These are phyloP conservation scores for Amazona finschi DNA, from an alignment of 2,797 vertebrate genomes.

Conservation along the genomic window DNA sequence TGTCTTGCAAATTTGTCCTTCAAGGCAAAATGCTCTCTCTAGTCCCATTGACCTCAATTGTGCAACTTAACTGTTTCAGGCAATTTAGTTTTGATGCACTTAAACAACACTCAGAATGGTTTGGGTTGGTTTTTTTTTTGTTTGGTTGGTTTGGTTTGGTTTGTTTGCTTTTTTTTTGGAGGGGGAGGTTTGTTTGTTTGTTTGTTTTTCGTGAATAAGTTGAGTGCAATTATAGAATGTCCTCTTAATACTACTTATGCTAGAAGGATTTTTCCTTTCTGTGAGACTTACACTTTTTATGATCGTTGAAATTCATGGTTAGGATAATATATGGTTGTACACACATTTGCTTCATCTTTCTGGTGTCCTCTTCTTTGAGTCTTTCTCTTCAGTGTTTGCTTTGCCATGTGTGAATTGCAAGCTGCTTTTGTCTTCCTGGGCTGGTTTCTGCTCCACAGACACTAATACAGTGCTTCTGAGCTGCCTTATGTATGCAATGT, in stretches of 20 bases:
- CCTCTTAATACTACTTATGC: background rate
- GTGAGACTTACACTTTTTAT: fast-evolving
- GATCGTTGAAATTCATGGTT: background rate
- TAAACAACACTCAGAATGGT: background rate
- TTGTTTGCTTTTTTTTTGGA: background rate
- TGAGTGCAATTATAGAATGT: background rate
- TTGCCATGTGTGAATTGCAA: background rate
- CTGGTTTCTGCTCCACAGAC: background rate
- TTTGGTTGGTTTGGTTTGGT: background rate
- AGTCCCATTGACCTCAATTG: background rate
- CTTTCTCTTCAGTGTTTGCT: background rate
- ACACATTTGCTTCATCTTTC: background rate
- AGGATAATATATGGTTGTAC: background rate
- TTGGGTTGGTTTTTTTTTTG: background rate
- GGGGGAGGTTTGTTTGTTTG: background rate
- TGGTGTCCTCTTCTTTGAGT: background rate
- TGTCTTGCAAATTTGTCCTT: background rate
- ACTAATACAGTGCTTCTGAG: background rate
- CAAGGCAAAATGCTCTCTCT: background rate
- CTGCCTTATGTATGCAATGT: fast-evolving
- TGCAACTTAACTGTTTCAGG: background rate
- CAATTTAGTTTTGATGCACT: background rate
- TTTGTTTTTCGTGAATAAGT: background rate
- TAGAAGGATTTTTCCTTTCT: background rate
- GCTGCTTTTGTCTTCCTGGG: background rate